Evolutionary conservation across 2,888 invertebrate genomes (phyloP), one percentile per base, ranked within the genome.

Genomic region (Dioctria linearis): DNA sequence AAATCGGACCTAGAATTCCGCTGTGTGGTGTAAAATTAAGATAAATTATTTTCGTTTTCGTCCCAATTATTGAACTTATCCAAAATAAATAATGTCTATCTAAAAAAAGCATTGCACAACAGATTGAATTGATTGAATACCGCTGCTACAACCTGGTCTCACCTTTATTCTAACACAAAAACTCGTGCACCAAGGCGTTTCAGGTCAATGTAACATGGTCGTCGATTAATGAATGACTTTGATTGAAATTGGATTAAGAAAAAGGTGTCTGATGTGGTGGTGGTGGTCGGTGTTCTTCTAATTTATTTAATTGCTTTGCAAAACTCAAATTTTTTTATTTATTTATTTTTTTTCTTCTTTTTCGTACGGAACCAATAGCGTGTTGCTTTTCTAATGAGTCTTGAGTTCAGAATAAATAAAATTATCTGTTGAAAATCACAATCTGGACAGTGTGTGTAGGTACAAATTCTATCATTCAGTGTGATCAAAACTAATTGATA

Each of bases 191-290:
- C 49, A 39, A 69, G 54, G 51, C 51, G 37, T 69, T 54, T 39
- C 69, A 69, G 69, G 51, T 69, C 69, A 69, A 54, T 69, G 51
- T 69, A 69, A 54, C 69, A 39, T 69, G 37, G 25, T 49, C n/a
- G 25, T 25, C 25, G 25, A 25, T 25, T 25, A 25, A 51, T 69
- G 39, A 51, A 54, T 54, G 51, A 69, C 51, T 39, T 40, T 69
- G 69, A 69, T 51, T 49, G 49, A 46, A 49, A 9, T 37, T 51
- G 51, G 51, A 69, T 39, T 69, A 39, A n/a, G 8, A 69, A 25
- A 25, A 54, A 69, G 9, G 39, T n/a, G 54, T 5, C 40, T 25
- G 54, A 25, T 25, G 25, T 25, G n/a, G n/a, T n/a, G n/a, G n/a
- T n/a, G n/a, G n/a, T n/a, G 3, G 3, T 51, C n/a, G 37, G 49